Conservation (phyloP, 2,113 vertebrate species). For the Syrmaticus mikado region DNA sequence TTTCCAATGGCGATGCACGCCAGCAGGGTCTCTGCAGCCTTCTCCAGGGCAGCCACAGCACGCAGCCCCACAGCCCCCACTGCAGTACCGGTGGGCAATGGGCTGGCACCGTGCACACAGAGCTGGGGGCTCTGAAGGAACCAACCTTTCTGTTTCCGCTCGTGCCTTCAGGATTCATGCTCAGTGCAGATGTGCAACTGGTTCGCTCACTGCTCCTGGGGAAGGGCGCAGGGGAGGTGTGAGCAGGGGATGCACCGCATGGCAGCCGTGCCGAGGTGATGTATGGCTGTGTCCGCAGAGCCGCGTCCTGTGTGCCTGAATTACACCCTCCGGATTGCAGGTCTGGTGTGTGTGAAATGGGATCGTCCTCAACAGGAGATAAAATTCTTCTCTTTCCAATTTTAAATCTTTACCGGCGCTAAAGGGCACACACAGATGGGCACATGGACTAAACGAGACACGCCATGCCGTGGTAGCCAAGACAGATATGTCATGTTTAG, state of each 20-base stretch:
- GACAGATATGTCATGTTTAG: not conserved
- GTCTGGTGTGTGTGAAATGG: not conserved
- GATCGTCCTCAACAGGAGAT: not conserved
- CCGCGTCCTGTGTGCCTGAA: rapidly evolving
- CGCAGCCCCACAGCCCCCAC: not conserved
- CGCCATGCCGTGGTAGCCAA: rapidly evolving
- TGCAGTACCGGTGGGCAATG: not conserved
- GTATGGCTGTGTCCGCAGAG: rapidly evolving
- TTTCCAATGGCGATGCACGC: not conserved
- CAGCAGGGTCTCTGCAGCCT: not conserved
- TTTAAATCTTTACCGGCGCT: not conserved
- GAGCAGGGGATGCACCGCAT: rapidly evolving
- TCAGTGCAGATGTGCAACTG: rapidly evolving
- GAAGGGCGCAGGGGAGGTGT: not conserved
- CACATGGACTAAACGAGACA: not conserved
- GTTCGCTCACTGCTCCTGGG: rapidly evolving
- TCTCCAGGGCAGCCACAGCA: not conserved
- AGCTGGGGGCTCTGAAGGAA: rapidly evolving
- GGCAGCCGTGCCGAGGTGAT: rapidly evolving
- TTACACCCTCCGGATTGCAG: rapidly evolving
- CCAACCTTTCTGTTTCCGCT: not conserved
- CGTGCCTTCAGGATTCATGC: rapidly evolving
- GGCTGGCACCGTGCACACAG: too few relatives aligned
- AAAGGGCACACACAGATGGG: not conserved
- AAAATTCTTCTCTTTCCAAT: not conserved